Evolutionary conservation across 2,888 invertebrate genomes (phyloP).

Genomic region (Hecatera dysodea): DNA sequence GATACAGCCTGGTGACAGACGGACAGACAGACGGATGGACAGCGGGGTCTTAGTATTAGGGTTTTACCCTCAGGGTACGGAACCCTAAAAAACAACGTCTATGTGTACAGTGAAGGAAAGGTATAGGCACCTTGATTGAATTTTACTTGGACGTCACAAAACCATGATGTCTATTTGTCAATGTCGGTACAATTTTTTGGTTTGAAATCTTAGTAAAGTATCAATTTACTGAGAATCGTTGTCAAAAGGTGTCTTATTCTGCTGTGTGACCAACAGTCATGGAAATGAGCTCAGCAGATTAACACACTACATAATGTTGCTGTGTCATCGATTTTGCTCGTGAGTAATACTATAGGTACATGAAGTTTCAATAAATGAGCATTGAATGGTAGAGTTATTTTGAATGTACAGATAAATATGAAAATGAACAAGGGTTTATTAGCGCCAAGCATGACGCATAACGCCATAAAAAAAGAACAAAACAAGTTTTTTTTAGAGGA

Average conservation of each 20-base stretch:
- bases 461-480: too few species aligned
- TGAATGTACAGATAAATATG: background rate
- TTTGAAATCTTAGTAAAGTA: background rate
- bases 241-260: background rate
- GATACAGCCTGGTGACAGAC: too few species aligned
- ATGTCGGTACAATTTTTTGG: too few species aligned
- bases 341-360: too few species aligned
- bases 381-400: too few species aligned
- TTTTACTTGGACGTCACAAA: background rate
- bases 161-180: background rate
- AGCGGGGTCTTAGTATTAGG: too few species aligned
- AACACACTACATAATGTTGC: background rate
- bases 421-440: background rate
- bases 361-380: too few species aligned
- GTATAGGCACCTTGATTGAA: background rate
- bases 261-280: background rate
- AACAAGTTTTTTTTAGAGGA: too few species aligned
- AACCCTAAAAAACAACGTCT: background rate
- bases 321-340: background rate
- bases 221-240: background rate
- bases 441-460: too few species aligned
- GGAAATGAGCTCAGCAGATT: background rate
- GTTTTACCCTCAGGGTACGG: too few species aligned
- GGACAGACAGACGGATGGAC: too few species aligned
- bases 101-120: background rate